A percentile compares a stretch with the other conserved stretches of the same genome.
Evolutionary conservation across 2,113 vertebrate genomes (phyloP).

Genomic region (Hydrochoerus hydrochaeris): DNA sequence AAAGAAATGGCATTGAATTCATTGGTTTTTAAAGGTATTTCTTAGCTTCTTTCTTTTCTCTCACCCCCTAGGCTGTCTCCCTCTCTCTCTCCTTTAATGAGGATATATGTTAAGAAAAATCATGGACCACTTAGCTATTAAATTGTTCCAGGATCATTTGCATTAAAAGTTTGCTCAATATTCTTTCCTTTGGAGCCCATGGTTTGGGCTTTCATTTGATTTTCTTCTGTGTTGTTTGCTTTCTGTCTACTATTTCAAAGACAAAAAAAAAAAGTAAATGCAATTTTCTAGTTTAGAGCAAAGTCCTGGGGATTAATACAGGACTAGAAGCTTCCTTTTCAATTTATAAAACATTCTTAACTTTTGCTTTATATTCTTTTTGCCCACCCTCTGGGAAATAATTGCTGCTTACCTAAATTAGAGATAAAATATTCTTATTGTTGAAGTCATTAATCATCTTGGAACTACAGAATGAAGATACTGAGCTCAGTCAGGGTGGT

Average conservation of each 20-base stretch:
- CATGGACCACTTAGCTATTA: constrained; percentile 84
- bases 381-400: constrained; percentile 48
- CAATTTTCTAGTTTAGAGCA: constrained; percentile 54
- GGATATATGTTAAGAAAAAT: constrained; percentile 86
- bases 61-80: constrained; percentile 29
- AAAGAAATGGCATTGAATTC: constrained; percentile 83
- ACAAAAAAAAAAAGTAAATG: neutral
- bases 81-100: constrained; percentile 82
- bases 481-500: neutral
- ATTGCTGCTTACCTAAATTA: constrained; percentile 61
- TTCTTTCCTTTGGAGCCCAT: neutral
- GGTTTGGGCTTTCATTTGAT: constrained; percentile 66
- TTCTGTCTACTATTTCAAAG: constrained; percentile 64
- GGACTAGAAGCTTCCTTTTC: constrained; percentile 27
- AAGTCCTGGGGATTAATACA: neutral
- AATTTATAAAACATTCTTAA: constrained; percentile 43
- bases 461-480: neutral
- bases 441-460: neutral
- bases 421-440: constrained; percentile 49
- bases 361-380: neutral
- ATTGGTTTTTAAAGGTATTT: constrained; percentile 83
- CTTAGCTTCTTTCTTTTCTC: constrained; percentile 66
- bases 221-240: constrained; percentile 46
- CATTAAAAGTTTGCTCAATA: constrained; percentile 79
- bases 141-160: constrained; percentile 81